Evolutionary conservation across 2,113 vertebrate genomes (phyloP).

Genomic region (Anthoscopus minutus): DNA sequence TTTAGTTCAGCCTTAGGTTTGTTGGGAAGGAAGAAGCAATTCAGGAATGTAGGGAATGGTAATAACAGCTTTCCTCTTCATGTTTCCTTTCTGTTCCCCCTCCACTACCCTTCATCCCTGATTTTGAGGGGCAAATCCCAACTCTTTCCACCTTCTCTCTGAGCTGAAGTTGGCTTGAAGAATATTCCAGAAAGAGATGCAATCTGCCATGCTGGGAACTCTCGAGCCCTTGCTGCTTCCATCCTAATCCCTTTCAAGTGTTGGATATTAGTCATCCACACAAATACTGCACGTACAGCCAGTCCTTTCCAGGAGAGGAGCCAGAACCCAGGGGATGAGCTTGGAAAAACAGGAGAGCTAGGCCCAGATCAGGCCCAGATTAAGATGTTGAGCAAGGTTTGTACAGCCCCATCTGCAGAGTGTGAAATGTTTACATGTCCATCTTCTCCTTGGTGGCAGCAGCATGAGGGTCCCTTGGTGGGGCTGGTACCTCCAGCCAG

Average conservation of each 20-base stretch:
- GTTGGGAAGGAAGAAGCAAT: neutral
- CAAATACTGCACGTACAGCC: neutral
- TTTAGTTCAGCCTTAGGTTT: neutral
- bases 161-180: neutral
- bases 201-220: neutral
- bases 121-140: neutral
- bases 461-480: neutral
- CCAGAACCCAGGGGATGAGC: neutral
- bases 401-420: neutral
- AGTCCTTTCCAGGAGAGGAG: neutral
- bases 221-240: neutral
- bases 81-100: neutral
- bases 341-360: neutral
- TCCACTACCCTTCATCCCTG: neutral
- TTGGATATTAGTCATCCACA: slow-evolving; percentile 31
- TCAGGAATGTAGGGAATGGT: neutral
- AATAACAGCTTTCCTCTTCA: neutral
- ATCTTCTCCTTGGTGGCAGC: neutral
- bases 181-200: neutral
- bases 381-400: neutral
- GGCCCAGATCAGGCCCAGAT: neutral
- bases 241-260: slow-evolving; percentile 1
- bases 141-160: neutral
- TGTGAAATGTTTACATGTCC: neutral
- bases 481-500: neutral